Evolutionary conservation across 2,888 invertebrate species (phyloP).

Genomic region (Polydrusus pterygomalis): DNA sequence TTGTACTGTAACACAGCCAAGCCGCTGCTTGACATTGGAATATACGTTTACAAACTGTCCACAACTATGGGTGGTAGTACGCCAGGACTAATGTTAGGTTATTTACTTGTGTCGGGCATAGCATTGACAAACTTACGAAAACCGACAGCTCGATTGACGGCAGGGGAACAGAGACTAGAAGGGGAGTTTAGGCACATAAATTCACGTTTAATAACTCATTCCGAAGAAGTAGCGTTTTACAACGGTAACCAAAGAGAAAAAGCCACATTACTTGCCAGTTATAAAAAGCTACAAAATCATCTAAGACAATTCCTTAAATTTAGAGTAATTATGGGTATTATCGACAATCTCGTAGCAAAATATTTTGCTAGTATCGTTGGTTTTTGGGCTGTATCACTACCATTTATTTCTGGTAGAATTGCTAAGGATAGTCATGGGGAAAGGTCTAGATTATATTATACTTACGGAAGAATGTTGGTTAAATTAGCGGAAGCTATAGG

Average conservation of each 20-base stretch:
- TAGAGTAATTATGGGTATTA: constrained; percentile 91
- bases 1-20: constrained; percentile 97
- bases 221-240: constrained; percentile 93
- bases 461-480: constrained; percentile 96
- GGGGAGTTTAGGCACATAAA: constrained; percentile 99
- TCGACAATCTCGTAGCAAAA: constrained; percentile 97
- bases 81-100: constrained; percentile 90
- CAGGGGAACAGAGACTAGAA: constrained; percentile 95
- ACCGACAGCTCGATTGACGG: constrained; percentile 91
- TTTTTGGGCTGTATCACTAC: constrained; percentile 94
- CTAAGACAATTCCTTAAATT: constrained; percentile 91
- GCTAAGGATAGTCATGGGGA: constrained; percentile 78
- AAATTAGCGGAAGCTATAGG: constrained; percentile 98
- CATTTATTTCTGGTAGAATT: constrained; percentile 89
- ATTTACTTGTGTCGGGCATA: constrained; percentile 90
- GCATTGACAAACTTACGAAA: constrained; percentile 89
- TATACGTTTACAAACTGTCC: constrained; percentile 94
- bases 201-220: constrained; percentile 95
- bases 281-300: constrained; percentile 90
- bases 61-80: constrained; percentile 91
- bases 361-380: constrained; percentile 98
- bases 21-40: constrained; percentile 94
- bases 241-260: constrained; percentile 92
- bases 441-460: constrained; percentile 89
- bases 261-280: constrained; percentile 89